These are phyloP conservation scores for Microdon myrmicae DNA, from an alignment of 2,888 invertebrate genomes.

Conservation along the genomic window DNA sequence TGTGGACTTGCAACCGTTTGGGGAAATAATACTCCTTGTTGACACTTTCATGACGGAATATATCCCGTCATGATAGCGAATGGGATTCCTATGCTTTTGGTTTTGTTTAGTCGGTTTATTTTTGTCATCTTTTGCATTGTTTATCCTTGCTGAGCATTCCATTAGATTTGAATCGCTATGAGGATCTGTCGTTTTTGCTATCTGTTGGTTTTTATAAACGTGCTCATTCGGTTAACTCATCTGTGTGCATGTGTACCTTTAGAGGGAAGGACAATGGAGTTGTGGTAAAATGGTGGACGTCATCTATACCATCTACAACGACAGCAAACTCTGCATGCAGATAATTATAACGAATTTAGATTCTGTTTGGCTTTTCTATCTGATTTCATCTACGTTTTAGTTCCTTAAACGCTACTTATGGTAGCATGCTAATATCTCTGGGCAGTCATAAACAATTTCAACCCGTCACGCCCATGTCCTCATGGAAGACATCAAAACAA, in stretches of 20 bases:
- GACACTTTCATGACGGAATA: slow-evolving; percentile 46
- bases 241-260: background rate
- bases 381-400: slow-evolving; percentile 35
- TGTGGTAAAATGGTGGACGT: slow-evolving; percentile 47
- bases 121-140: slow-evolving; percentile 33
- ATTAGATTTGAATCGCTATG: background rate
- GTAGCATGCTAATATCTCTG: slow-evolving; percentile 31
- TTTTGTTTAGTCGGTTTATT: slow-evolving; percentile 13
- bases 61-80: background rate
- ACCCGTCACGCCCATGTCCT: slow-evolving; percentile 14
- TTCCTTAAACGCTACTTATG: too few species aligned
- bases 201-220: background rate
- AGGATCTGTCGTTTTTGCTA: background rate
- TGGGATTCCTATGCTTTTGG: slow-evolving; percentile 8
- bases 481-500: background rate
- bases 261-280: slow-evolving; percentile 7
- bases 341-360: slow-evolving; percentile 32
- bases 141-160: slow-evolving; percentile 5
- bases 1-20: background rate
- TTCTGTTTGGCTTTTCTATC: background rate
- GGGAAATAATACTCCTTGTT: slow-evolving; percentile 35
- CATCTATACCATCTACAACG: slow-evolving; percentile 37
- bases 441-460: slow-evolving; percentile 40
- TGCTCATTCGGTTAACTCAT: too few species aligned
- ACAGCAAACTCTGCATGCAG: slow-evolving; percentile 33